These are phyloP conservation scores for Lichenostomus cassidix DNA, from an alignment of 2,113 vertebrate species.

Conservation along the genomic window DNA sequence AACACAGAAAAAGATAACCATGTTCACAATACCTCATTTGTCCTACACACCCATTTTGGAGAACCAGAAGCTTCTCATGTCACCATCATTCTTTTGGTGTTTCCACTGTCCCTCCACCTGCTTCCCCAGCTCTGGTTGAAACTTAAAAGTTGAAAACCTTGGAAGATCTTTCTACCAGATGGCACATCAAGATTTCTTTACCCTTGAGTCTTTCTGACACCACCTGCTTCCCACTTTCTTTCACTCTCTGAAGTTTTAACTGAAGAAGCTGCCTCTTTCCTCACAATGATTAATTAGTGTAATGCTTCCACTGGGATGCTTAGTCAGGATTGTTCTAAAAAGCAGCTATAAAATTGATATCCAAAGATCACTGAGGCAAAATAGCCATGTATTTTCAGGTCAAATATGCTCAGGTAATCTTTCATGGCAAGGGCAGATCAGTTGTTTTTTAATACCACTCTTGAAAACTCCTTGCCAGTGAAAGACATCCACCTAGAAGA, in stretches of 20 bases:
- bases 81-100: neutral
- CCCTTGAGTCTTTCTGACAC: fast-evolving
- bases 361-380: neutral
- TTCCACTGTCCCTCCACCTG: neutral
- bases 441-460: neutral
- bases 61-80: neutral
- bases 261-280: neutral
- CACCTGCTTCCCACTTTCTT: neutral
- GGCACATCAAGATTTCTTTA: neutral
- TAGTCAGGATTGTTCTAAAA: neutral
- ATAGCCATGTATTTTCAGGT: neutral
- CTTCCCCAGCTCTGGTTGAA: neutral
- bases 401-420: neutral
- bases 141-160: neutral
- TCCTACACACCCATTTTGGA: neutral
- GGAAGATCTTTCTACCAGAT: neutral
- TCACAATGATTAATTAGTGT: neutral
- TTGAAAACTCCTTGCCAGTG: neutral
- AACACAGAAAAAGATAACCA: neutral
- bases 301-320: neutral
- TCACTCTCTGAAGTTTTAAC: neutral
- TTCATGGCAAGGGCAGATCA: neutral
- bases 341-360: neutral
- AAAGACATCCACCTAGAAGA: neutral
- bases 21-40: neutral